Base-by-base conservation (phyloP, 2,113 vertebrate genomes). In the Brachyistius frenatus region DNA sequence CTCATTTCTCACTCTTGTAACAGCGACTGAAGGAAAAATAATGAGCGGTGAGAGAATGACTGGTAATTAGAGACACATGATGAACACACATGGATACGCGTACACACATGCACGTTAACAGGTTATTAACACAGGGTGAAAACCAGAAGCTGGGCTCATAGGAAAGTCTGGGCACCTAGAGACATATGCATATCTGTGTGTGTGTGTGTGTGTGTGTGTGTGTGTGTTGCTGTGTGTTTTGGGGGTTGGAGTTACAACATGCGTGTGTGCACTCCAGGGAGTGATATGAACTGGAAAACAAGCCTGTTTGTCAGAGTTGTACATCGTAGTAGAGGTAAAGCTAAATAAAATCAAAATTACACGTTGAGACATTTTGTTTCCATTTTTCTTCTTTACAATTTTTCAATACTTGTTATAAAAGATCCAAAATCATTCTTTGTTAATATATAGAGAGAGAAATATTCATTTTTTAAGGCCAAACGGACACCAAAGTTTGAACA, bases 61-160 rank as follows among this genome's bases (percentile, higher is more conserved):
- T 62, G 53, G 62, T 87, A 86, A 89, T 89, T 87, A 87, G 32
- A 82, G 78, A 31, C 37, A 14, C 44, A 37, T 23, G 23, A 23
- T 23, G 23, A 23, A 23, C 23, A 23, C 23, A 23, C 23, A 23
- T 23, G 23, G 23, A 23, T 23, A 23, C 23, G 23, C 23, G 23
- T 23, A 23, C 23, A 23, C 23, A 23, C 23, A 75, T 44, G 66
- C 73, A 77, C 69, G 56, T 70, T 86, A 73, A 81, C 71, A 88
- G 84, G 78, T 83, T 73, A 90, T 79, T 81, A 79, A 65, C 64
- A 77, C 67, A 69, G 50, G 55, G 15, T 16, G 5, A 70, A 9
- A 53, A 23, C 23, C 23, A 23, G 50, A 57, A 8, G 49, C 44
- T 4, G 50, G 41, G 36, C 64, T 73, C 50, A 8, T 0, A 35